phyloP scores from a whole-genome alignment of 2,797 vertebrate genomes.

The Galaxias olidus region DNA sequence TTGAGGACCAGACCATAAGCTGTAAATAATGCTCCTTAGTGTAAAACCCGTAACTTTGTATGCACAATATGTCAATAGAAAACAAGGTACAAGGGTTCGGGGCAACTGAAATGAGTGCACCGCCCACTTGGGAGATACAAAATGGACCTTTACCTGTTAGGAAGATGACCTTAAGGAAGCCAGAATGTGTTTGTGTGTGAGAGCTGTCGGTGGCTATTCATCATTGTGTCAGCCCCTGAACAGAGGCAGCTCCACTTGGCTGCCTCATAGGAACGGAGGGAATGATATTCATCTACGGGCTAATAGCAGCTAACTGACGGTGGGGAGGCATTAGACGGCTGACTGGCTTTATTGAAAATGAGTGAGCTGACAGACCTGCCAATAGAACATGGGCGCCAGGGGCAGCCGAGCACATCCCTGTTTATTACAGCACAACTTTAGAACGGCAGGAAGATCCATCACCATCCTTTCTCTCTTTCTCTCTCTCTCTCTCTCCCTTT shows the following conservation, averaged over 20 bases:
- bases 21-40: too few species aligned
- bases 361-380: slow-evolving; percentile 64
- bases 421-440: slow-evolving; percentile 62
- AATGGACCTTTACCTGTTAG: slow-evolving; percentile 49
- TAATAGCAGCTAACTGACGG: slow-evolving; percentile 75
- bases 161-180: slow-evolving; percentile 62
- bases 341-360: slow-evolving; percentile 73
- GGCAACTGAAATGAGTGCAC: too few species aligned
- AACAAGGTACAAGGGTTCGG: too few species aligned
- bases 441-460: slow-evolving; percentile 49
- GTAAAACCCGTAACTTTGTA: too few species aligned
- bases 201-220: slow-evolving; percentile 67
- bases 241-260: slow-evolving; percentile 66
- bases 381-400: slow-evolving; percentile 43
- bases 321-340: slow-evolving; percentile 70
- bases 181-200: slow-evolving; percentile 54
- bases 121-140: slow-evolving; percentile 31
- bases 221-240: slow-evolving; percentile 68
- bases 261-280: slow-evolving; percentile 68
- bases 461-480: slow-evolving; percentile 1
- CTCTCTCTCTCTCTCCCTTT: slow-evolving; percentile 15
- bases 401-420: slow-evolving; percentile 55
- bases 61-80: too few species aligned
- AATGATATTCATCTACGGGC: slow-evolving; percentile 73
- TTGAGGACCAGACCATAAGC: too few species aligned